phyloP scores from a whole-genome alignment of 2,888 invertebrate genomes.

The Drosophila anceps region DNA sequence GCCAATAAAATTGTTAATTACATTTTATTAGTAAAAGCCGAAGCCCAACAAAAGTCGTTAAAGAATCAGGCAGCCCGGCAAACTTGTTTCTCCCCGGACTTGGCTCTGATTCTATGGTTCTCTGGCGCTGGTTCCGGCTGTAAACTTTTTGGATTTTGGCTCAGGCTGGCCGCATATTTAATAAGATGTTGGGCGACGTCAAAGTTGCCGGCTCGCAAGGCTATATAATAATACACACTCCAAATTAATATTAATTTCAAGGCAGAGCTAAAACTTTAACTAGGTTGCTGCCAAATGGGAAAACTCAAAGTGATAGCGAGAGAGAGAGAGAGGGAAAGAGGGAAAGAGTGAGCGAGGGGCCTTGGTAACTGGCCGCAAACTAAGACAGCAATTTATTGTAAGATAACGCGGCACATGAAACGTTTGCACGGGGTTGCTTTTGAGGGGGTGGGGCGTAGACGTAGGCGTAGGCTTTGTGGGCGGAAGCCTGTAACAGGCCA shows the following conservation, averaged over 20 bases:
- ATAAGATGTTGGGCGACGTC: slow-evolving; percentile 60
- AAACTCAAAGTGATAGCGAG: background rate
- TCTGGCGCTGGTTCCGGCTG: slow-evolving; percentile 11
- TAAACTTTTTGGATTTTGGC: slow-evolving; percentile 46
- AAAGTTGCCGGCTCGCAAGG: slow-evolving; percentile 31
- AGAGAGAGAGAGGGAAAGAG: background rate
- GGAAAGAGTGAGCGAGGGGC: slow-evolving; percentile 5
- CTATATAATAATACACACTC: slow-evolving; percentile 67
- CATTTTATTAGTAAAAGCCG: slow-evolving; percentile 66
- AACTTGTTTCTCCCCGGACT: slow-evolving; percentile 17
- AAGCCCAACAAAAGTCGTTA: slow-evolving; percentile 47
- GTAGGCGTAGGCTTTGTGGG: background rate
- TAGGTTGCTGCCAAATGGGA: slow-evolving; percentile 24
- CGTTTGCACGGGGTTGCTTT: background rate
- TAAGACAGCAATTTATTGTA: slow-evolving; percentile 76
- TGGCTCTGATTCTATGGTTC: background rate
- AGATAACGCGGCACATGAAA: slow-evolving; percentile 64
- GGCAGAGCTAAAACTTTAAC: slow-evolving; percentile 43
- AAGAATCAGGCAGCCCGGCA: slow-evolving; percentile 30
- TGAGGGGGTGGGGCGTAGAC: background rate
- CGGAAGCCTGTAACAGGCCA: slow-evolving; percentile 55
- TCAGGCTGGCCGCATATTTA: slow-evolving; percentile 58
- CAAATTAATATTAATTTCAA: slow-evolving; percentile 76
- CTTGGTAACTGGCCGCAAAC: slow-evolving; percentile 47
- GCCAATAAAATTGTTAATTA: slow-evolving; percentile 76